Percentiles rank a stretch among this genome's conserved stretches.
These are phyloP conservation scores for Scortum barcoo DNA, from an alignment of 2,113 vertebrate genomes.

Conservation along the genomic window DNA sequence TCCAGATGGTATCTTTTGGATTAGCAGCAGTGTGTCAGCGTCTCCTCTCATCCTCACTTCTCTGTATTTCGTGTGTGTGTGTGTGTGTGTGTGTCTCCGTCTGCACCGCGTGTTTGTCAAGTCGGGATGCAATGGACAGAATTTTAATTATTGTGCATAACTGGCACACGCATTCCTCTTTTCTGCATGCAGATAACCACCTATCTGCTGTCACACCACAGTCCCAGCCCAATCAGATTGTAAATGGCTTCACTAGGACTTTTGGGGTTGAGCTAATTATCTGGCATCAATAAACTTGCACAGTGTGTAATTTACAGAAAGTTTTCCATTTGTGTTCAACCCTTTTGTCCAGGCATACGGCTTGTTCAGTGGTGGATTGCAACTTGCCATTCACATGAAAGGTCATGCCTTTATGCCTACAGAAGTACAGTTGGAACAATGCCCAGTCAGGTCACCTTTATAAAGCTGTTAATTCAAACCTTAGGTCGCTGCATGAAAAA, in stretches of 20 bases:
- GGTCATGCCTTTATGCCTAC: slow-evolving; percentile 9
- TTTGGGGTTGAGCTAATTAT: not conserved
- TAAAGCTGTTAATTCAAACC: slow-evolving; percentile 31
- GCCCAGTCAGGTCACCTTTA: slow-evolving; percentile 48
- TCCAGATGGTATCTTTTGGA: slow-evolving; percentile 80
- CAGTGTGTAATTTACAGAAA: not conserved
- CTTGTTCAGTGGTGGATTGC: not conserved
- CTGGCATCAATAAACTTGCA: not conserved
- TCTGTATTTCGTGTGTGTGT: slow-evolving; percentile 48
- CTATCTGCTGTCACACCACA: slow-evolving; percentile 35
- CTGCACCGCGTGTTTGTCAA: slow-evolving; percentile 41
- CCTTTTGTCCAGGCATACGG: not conserved
- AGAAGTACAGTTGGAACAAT: slow-evolving; percentile 24
- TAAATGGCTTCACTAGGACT: slow-evolving; percentile 5
- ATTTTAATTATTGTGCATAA: slow-evolving; percentile 65
- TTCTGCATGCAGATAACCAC: slow-evolving; percentile 37
- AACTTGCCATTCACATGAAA: slow-evolving; percentile 20
- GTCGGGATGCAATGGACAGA: slow-evolving; percentile 46
- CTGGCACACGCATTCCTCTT: slow-evolving; percentile 38
- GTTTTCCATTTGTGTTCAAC: not conserved
- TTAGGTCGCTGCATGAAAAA: slow-evolving; percentile 17
- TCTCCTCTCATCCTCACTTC: slow-evolving; percentile 61
- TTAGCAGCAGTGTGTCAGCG: slow-evolving; percentile 61
- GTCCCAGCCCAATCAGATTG: slow-evolving; percentile 14
- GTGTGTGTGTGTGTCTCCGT: slow-evolving; percentile 31